phyloP scores from a whole-genome alignment of 2,113 vertebrate genomes.

The Callipepla squamata region DNA sequence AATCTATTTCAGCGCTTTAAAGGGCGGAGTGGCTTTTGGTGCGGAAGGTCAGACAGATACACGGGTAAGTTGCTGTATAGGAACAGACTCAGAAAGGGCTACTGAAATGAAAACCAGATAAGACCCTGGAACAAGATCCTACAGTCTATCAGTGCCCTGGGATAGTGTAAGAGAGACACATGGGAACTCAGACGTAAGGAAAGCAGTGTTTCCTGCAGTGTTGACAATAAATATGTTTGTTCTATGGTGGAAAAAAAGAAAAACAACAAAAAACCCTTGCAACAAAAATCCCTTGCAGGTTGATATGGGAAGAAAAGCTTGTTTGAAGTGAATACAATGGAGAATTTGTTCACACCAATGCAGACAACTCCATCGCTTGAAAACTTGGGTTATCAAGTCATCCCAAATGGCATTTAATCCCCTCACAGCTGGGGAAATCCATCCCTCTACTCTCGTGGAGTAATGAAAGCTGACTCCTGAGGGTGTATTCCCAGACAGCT shows the following conservation, averaged over 20 bases:
- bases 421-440: background rate
- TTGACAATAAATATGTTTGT: slow-evolving; percentile 53
- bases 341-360: background rate
- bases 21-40: slow-evolving; percentile 34
- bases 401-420: background rate
- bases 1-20: slow-evolving; percentile 57
- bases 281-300: background rate
- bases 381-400: slow-evolving; percentile 4
- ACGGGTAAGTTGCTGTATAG: background rate
- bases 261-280: accelerated
- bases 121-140: slow-evolving; percentile 52
- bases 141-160: background rate
- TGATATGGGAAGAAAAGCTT: slow-evolving; percentile 34
- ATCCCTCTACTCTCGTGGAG: background rate
- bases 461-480: background rate
- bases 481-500: background rate
- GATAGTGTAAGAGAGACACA: slow-evolving; percentile 46
- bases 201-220: background rate
- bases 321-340: slow-evolving; percentile 31
- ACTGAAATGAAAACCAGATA: slow-evolving; percentile 56
- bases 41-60: slow-evolving; percentile 60
- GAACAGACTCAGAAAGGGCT: background rate
- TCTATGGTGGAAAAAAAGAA: background rate
- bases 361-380: slow-evolving; percentile 35
- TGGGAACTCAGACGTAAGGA: slow-evolving; percentile 56